Evolutionary conservation across 2,797 vertebrate genomes (phyloP).

Genomic region (Crax fasciolata): DNA sequence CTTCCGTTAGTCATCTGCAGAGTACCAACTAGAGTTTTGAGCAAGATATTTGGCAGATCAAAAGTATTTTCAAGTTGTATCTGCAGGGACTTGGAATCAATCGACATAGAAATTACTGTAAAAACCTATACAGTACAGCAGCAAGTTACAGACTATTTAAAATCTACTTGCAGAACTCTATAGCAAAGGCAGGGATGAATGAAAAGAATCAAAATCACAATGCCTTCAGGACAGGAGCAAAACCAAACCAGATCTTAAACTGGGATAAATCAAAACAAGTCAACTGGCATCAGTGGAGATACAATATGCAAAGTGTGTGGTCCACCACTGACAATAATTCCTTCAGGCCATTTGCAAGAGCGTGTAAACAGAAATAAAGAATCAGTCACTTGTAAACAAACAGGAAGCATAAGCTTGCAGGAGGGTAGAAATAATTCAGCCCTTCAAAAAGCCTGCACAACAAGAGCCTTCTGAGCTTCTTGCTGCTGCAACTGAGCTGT

Average conservation of each 20-base stretch:
- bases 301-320: background rate
- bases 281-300: background rate
- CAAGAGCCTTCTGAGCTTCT: background rate
- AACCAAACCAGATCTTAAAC: background rate
- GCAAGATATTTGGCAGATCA: background rate
- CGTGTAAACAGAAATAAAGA: background rate
- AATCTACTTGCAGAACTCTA: background rate
- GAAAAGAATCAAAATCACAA: background rate
- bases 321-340: background rate
- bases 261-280: background rate
- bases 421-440: background rate
- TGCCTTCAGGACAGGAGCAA: background rate
- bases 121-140: background rate
- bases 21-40: background rate
- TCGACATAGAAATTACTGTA: background rate
- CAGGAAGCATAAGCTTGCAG: background rate
- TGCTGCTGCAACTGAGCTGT: rapidly evolving
- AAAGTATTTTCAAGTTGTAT: background rate
- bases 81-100: background rate
- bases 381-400: background rate
- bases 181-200: background rate
- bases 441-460: background rate
- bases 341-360: background rate
- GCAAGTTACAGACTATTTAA: background rate
- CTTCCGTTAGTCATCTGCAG: background rate